Conservation (phyloP, 1,140 invertebrate genomes). For the Drosophila kikkawai region DNA sequence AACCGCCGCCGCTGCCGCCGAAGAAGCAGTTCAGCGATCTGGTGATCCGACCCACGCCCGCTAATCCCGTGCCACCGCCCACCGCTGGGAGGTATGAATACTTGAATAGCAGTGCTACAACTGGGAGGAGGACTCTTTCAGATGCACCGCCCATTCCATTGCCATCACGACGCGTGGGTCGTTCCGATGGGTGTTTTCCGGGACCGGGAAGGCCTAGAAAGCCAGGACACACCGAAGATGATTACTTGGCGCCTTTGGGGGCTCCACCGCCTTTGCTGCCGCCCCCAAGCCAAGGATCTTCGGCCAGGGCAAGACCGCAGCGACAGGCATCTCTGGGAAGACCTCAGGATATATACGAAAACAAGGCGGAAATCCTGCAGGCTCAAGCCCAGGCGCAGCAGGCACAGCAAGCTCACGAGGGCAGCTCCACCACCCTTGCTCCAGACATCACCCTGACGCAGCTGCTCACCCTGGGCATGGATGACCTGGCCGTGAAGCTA, state of each 20-base stretch:
- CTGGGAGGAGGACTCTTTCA: conserved; percentile 35
- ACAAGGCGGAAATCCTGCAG: conserved; percentile 78
- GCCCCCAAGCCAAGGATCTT: conserved; percentile 67
- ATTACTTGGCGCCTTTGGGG: conserved; percentile 87
- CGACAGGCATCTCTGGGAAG: conserved; percentile 65
- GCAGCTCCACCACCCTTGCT: conserved; percentile 70
- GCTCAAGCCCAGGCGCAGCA: conserved; percentile 62
- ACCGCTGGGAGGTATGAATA: conserved; percentile 70
- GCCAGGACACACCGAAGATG: conserved; percentile 86
- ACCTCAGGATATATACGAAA: conserved; percentile 78
- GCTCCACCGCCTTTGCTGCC: conserved; percentile 68
- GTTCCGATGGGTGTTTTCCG: conserved; percentile 86
- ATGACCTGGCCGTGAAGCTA: conserved; percentile 90
- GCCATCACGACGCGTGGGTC: conserved; percentile 87
- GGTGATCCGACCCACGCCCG: conserved; percentile 79
- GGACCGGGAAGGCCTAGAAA: conserved; percentile 85
- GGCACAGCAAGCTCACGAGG: conserved; percentile 2
- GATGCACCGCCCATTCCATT: conserved; percentile 87
- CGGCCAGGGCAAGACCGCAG: conserved; percentile 60
- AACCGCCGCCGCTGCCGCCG: conserved; percentile 93
- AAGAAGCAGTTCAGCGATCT: conserved; percentile 89
- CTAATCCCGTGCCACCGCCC: conserved; percentile 32
- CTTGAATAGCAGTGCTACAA: conserved; percentile 51
- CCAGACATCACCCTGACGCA: conserved; percentile 92
- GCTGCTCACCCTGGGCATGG: conserved; percentile 91